Percentiles rank a stretch among this genome's conserved stretches.
Conservation (phyloP, 2,888 invertebrate genomes). For the Andrena flavipes region DNA sequence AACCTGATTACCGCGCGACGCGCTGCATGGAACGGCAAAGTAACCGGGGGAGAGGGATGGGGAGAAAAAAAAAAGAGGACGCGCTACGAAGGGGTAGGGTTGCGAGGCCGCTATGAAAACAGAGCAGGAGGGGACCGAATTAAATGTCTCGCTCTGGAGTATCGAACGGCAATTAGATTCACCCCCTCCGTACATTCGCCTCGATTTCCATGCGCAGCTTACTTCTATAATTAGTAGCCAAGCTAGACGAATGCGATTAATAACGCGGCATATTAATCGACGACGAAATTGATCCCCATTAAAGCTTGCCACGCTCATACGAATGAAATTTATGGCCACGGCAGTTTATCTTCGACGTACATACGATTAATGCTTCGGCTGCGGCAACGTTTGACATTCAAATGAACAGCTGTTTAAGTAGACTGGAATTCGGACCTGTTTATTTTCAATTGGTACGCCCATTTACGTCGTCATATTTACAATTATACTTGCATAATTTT, state of each 20-base stretch:
- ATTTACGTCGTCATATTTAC: too few species aligned
- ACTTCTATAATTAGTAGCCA: constrained; percentile 43
- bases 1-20: constrained; percentile 73
- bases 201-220: constrained; percentile 32
- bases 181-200: constrained; percentile 20
- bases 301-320: constrained; percentile 37
- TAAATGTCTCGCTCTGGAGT: constrained; percentile 58
- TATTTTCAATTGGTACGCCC: background rate
- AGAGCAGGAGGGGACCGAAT: constrained; percentile 54
- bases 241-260: constrained; percentile 56
- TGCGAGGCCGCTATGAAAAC: constrained; percentile 62
- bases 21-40: constrained; percentile 68
- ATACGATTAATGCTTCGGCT: constrained; percentile 30
- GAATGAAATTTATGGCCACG: constrained; percentile 44
- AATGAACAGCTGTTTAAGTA: background rate
- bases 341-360: constrained; percentile 40
- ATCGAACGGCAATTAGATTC: constrained; percentile 58
- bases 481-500: too few species aligned
- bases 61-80: constrained; percentile 34
- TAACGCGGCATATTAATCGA: constrained; percentile 53
- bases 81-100: constrained; percentile 34
- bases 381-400: constrained; percentile 18
- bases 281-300: constrained; percentile 45
- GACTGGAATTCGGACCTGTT: background rate
- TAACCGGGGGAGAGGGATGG: constrained; percentile 48